Conservation (phyloP, 2,888 invertebrate species). For the Catocala fraxini region DNA sequence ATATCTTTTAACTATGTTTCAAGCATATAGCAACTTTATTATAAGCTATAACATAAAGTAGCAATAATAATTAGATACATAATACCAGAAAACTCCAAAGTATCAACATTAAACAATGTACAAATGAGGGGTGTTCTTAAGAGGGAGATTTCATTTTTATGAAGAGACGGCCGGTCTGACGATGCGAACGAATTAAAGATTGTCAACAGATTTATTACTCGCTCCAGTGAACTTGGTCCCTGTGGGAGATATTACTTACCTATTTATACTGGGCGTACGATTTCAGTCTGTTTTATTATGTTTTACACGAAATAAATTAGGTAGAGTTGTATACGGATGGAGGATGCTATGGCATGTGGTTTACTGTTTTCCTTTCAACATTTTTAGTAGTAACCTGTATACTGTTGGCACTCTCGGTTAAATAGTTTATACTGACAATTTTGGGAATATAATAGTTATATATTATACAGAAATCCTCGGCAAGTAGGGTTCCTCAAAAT, state of each 20-base stretch:
- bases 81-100: constrained; percentile 32
- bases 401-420: too few species aligned
- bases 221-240: constrained; percentile 79
- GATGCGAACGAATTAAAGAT: constrained; percentile 82
- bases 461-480: too few species aligned
- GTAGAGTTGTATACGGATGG: constrained; percentile 2
- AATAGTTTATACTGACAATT: too few species aligned
- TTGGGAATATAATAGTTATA: too few species aligned
- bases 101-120: constrained; percentile 49
- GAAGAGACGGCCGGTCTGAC: constrained; percentile 65
- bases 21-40: too few species aligned
- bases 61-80: constrained; percentile 31
- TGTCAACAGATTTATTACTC: constrained; percentile 87
- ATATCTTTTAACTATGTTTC: not conserved
- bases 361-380: too few species aligned
- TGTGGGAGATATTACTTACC: constrained; percentile 64
- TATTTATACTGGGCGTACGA: constrained; percentile 56
- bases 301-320: constrained; percentile 30
- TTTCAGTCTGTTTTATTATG: constrained; percentile 27
- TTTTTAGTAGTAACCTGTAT: too few species aligned
- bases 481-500: too few species aligned
- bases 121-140: constrained; percentile 58
- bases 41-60: not conserved
- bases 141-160: constrained; percentile 67
- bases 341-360: not conserved